Evolutionary conservation across 2,797 vertebrate genomes (phyloP).

Genomic region (Myotis planiceps): DNA sequence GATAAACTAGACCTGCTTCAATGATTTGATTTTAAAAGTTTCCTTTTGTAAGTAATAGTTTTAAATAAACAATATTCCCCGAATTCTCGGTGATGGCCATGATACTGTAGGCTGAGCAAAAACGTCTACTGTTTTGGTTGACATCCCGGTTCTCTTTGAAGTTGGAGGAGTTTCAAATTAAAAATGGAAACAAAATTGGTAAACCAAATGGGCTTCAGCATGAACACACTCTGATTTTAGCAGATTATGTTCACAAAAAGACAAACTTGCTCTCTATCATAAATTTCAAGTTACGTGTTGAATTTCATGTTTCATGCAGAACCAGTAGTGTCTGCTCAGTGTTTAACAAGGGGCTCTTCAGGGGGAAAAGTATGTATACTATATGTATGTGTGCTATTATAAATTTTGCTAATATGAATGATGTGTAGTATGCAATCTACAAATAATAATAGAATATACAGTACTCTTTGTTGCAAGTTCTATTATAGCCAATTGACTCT

Average conservation of each 20-base stretch:
- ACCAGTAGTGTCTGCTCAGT: not conserved
- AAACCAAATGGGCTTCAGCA: not conserved
- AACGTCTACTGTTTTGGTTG: not conserved
- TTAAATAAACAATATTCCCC: not conserved
- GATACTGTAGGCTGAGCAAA: not conserved
- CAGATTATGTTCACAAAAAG: not conserved
- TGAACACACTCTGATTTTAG: not conserved
- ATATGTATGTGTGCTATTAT: not conserved
- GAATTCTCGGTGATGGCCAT: not conserved
- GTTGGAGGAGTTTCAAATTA: not conserved
- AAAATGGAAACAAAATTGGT: not conserved
- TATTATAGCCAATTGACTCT: not conserved
- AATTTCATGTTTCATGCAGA: slow-evolving; percentile 8
- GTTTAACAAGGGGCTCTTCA: not conserved
- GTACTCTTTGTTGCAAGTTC: not conserved
- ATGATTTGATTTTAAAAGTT: not conserved
- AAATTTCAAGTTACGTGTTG: not conserved
- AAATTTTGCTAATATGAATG: not conserved
- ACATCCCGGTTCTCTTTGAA: not conserved
- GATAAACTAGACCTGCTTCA: not conserved
- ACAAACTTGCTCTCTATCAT: not conserved
- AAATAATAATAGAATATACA: not conserved
- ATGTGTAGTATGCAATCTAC: not conserved
- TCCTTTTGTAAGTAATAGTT: not conserved
- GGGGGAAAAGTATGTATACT: not conserved